Evolutionary conservation across 2,113 vertebrate species (phyloP), one percentile per base, ranked within the genome.

Genomic region (Corythoichthys intestinalis): DNA sequence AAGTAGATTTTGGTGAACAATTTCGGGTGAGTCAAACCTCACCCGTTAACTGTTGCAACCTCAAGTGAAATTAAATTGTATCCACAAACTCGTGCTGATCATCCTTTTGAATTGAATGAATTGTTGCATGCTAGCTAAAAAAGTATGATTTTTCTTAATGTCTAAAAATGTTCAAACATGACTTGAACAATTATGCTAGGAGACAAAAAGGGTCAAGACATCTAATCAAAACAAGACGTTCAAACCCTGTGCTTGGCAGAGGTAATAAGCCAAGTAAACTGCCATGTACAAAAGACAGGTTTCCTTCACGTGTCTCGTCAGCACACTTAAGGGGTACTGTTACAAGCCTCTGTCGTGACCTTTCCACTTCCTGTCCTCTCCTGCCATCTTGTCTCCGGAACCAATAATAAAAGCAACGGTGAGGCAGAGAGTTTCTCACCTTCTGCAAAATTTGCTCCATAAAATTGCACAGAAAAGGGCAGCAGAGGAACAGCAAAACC

Each of bases 241-340:
- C 4, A 10, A 34, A 4, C 28, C 34, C 34, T 57, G 54, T 54
- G 20, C 20, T 54, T 20, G 20, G 8, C 9, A 10, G 20, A 54
- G n/a, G 20, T 28, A 54, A 28, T 28, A 28, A 28, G 53, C 10
- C 53, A 54, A 34, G 53, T 9, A 20, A 28, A 28, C 9, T 54
- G 10, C n/a, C 8, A 52, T 52, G 74, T 74, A 83, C 69, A 75
- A 74, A 65, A 80, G 78, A 70, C 76, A 41, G 65, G 70, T 72
- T 44, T 50, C 13, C 75, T 72, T 70, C 75, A 69, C 67, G 67
- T 54, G 53, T 6, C 53, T 54, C 53, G 9, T 28, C 53, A 7
- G 20, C n/a, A 54, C 53, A 53, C 9, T 28, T 11, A 2, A 54
- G n/a, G n/a, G 67, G 61, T 65, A 76, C 67, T 65, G 66, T 47